Evolutionary conservation across 2,113 vertebrate genomes (phyloP).

Genomic region (Thryonomys swinderianus): DNA sequence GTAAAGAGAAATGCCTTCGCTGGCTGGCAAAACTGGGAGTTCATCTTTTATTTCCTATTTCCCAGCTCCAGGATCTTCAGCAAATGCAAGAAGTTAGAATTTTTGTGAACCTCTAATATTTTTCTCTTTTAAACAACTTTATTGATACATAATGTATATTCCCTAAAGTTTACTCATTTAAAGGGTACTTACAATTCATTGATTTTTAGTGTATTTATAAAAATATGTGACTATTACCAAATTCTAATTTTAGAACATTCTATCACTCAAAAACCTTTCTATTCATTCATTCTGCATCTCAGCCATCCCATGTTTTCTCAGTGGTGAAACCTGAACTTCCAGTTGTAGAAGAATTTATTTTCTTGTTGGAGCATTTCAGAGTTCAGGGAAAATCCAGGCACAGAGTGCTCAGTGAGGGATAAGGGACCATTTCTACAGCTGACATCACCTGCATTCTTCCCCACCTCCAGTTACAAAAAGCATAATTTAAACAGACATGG

Average conservation of each 20-base stretch:
- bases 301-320: fast-evolving
- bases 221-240: neutral
- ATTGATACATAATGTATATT: neutral
- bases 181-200: neutral
- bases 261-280: neutral
- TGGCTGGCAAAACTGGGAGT: neutral
- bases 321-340: neutral
- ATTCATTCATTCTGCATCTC: neutral
- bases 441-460: too few relatives aligned
- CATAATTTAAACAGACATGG: neutral
- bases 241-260: neutral
- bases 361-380: neutral
- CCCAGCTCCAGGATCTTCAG: neutral
- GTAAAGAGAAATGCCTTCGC: neutral
- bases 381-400: neutral
- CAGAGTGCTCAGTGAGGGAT: neutral
- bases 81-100: neutral
- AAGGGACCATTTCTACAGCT: neutral
- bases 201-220: neutral
- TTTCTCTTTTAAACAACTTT: neutral
- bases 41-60: neutral
- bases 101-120: neutral
- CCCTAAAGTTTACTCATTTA: neutral
- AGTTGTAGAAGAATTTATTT: neutral
- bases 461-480: neutral